These are phyloP conservation scores for Melipona bicolor DNA, from an alignment of 2,888 invertebrate species.

Conservation along the genomic window DNA sequence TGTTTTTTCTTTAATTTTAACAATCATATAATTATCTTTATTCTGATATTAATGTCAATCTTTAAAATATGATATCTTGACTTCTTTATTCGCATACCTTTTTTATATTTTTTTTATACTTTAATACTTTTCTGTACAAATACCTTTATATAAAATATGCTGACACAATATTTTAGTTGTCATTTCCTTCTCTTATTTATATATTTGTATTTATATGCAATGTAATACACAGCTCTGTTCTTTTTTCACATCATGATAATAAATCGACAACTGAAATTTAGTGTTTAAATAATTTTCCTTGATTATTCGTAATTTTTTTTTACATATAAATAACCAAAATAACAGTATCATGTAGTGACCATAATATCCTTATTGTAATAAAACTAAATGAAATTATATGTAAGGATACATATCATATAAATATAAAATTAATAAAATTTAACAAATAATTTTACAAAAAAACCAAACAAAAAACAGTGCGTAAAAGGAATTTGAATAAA, in stretches of 20 bases:
- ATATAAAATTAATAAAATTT: constrained; percentile 36
- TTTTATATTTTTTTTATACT: constrained; percentile 51
- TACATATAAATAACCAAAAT: constrained; percentile 15
- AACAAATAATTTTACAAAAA: constrained; percentile 38
- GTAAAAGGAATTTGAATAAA: constrained; percentile 47
- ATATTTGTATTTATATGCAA: constrained; percentile 48
- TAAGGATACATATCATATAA: not conserved
- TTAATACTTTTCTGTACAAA: constrained; percentile 81
- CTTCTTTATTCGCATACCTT: constrained; percentile 55
- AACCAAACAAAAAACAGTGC: constrained; percentile 44
- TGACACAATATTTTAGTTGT: constrained; percentile 43
- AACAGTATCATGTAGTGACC: not conserved
- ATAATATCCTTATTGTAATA: constrained; percentile 16
- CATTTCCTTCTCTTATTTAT: constrained; percentile 39
- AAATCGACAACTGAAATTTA: constrained; percentile 28
- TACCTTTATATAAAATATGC: constrained; percentile 83
- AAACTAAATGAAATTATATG: constrained; percentile 23
- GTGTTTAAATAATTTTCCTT: constrained; percentile 10
- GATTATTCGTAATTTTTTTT: constrained; percentile 18
- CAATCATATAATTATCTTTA: constrained; percentile 20
- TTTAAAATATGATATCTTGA: constrained; percentile 45
- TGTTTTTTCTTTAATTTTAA: not conserved
- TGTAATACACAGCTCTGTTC: constrained; percentile 33
- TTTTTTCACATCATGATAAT: constrained; percentile 21
- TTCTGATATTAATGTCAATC: constrained; percentile 14